phyloP scores from a whole-genome alignment of 92 coral and sea anemone genomes.

The Galaxea fascicularis region DNA sequence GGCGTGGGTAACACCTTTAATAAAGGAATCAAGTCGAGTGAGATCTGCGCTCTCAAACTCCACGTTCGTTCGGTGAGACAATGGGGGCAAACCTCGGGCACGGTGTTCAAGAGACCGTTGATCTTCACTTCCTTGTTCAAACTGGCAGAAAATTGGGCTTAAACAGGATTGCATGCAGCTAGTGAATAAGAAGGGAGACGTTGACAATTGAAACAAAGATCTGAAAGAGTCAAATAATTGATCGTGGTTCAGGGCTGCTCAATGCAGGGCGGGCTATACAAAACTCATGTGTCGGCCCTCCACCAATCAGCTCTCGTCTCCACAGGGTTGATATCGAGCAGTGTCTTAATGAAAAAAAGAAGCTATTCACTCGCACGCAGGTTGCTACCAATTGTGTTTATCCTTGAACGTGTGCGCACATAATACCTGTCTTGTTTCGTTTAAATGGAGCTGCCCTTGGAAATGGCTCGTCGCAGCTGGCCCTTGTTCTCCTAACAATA shows the following conservation, averaged over 20 bases:
- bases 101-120: not conserved
- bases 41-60: slow-evolving; percentile 56
- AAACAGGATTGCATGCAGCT: slow-evolving; percentile 80
- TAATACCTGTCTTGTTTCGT: slow-evolving; percentile 89
- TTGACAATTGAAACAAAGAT: slow-evolving; percentile 98
- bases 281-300: slow-evolving; percentile 80
- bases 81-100: slow-evolving; percentile 28
- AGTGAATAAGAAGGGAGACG: slow-evolving; percentile 81
- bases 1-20: slow-evolving; percentile 99
- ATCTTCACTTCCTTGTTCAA: slow-evolving; percentile 28
- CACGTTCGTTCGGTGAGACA: slow-evolving; percentile 40
- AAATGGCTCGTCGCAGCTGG: slow-evolving; percentile 85
- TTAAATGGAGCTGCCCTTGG: slow-evolving; percentile 83
- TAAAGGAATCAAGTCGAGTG: slow-evolving; percentile 73
- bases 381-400: slow-evolving; percentile 95
- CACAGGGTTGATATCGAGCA: slow-evolving; percentile 85
- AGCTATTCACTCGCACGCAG: slow-evolving; percentile 86
- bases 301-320: slow-evolving; percentile 84
- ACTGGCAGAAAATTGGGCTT: slow-evolving; percentile 10
- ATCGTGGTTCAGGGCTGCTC: slow-evolving; percentile 76
- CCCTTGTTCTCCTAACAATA: slow-evolving; percentile 84
- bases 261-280: slow-evolving; percentile 88
- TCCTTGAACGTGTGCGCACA: slow-evolving; percentile 94
- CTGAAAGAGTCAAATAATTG: slow-evolving; percentile 83
- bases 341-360: slow-evolving; percentile 83